Percentiles rank a stretch among this genome's conserved stretches.
These are phyloP conservation scores for Daboia siamensis DNA, from an alignment of 2,113 vertebrate species.

Conservation along the genomic window DNA sequence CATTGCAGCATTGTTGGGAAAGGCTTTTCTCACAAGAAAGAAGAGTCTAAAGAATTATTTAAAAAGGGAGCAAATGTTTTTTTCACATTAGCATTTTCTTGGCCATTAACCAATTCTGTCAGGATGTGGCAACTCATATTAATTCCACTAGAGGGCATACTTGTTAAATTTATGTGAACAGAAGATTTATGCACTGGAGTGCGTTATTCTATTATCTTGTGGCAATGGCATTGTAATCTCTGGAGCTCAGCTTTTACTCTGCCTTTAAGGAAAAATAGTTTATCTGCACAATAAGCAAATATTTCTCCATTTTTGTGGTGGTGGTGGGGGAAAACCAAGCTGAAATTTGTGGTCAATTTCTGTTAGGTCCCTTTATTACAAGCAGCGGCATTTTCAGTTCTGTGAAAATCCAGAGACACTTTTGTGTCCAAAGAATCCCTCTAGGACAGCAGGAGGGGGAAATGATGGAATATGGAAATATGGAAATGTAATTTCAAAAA, in stretches of 20 bases:
- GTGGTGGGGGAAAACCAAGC: not conserved
- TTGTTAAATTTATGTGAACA: constrained; percentile 55
- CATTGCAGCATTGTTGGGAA: not conserved
- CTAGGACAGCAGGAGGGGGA: not conserved
- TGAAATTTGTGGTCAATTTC: not conserved
- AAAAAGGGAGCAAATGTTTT: constrained; percentile 6
- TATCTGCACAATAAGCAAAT: not conserved
- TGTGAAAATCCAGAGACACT: not conserved
- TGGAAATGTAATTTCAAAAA: not conserved
- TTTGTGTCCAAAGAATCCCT: constrained; percentile 2
- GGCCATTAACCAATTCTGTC: not conserved
- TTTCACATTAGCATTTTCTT: not conserved
- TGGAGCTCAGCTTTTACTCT: constrained; percentile 1
- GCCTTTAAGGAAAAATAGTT: not conserved
- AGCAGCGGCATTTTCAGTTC: accelerated
- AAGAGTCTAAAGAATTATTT: constrained; percentile 3
- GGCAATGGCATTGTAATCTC: constrained; percentile 20
- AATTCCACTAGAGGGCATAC: constrained; percentile 64
- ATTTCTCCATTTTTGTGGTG: constrained; percentile 5
- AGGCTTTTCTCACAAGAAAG: not conserved
- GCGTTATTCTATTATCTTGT: not conserved
- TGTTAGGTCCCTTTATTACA: constrained; percentile 1
- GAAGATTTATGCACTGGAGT: not conserved
- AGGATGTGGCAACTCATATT: not conserved
- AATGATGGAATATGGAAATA: not conserved